Base-by-base conservation (phyloP, 2,888 invertebrate species). In the Quadriops clusia region DNA sequence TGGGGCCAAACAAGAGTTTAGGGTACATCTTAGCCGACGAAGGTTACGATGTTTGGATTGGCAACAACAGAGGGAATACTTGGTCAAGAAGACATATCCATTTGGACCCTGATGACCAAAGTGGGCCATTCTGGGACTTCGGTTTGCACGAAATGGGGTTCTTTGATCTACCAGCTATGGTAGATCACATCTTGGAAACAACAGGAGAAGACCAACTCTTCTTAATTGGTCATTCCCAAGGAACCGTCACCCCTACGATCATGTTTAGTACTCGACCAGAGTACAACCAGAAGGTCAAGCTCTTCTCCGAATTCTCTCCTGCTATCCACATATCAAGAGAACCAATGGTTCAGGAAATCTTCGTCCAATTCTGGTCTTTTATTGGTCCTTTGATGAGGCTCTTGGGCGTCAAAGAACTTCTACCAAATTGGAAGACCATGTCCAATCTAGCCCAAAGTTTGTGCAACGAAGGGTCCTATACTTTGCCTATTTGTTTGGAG, bases 71-170 rank as follows among this genome's bases (percentile, higher is more conserved):
- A 22, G 76, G 76, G 3, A 73, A 65, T 44, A 60, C 57, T 2
- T 75, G 70, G 47, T 63, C 64, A 9, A 54, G 56, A 22, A 55
- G 49, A n/a, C 74, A 76, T 43, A 46, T 46, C 2, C 53, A 51
- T 2, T 36, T 53, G 56, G 38, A 54, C 39, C 51, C 53, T 3
- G 39, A 46, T 14, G 37, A 49, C 6, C 41, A 43, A 2, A 53
- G 60, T 2, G 43, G 51, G n/a, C 65, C 52, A 43, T 65, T 16
- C 18, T 37, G 13, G 14, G 9, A 10, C 35, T 69, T 61, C 53
- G 79, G 79, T 43, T 85, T 76, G 73, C 77, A 84, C 51, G 78
- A 86, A 49, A 80, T 84, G 55, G 84, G 80, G 0, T 58, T 64
- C 34, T 72, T 72, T 49, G 86, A 89, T 53, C 50, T 85, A 1